These are phyloP conservation scores for Anagrus nilaparvatae DNA, from an alignment of 1,140 invertebrate genomes.

Conservation along the genomic window DNA sequence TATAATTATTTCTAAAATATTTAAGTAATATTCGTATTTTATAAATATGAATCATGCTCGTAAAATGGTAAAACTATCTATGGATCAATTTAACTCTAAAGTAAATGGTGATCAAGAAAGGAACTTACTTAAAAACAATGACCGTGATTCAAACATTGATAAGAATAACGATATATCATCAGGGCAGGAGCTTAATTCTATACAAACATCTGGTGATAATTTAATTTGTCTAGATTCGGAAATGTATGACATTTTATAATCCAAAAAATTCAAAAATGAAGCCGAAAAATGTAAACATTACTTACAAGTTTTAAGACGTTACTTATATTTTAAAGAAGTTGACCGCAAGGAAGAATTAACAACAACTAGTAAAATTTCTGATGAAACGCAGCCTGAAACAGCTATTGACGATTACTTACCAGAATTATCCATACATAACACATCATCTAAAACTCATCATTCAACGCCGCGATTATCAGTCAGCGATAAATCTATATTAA, in stretches of 20 bases:
- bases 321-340: neutral
- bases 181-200: neutral
- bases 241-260: constrained; percentile 13
- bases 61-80: constrained; percentile 15
- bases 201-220: constrained; percentile 14
- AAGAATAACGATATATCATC: too few species aligned
- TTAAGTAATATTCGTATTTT: neutral
- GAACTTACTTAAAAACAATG: neutral
- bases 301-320: constrained; percentile 4
- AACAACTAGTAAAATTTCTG: neutral
- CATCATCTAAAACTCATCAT: too few species aligned
- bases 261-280: constrained; percentile 2
- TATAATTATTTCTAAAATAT: neutral
- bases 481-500: too few species aligned
- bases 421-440: too few species aligned
- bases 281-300: constrained; percentile 10
- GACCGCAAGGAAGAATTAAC: neutral
- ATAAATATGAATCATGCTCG: constrained; percentile 11
- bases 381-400: neutral
- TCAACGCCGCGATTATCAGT: too few species aligned
- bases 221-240: constrained; percentile 11
- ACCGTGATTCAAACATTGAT: too few species aligned
- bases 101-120: neutral
- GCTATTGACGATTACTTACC: too few species aligned
- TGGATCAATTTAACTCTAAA: neutral